Percentiles rank a stretch among this genome's conserved stretches.
Evolutionary conservation across 2,797 vertebrate species (phyloP).

Genomic region (Megaceryle alcyon): DNA sequence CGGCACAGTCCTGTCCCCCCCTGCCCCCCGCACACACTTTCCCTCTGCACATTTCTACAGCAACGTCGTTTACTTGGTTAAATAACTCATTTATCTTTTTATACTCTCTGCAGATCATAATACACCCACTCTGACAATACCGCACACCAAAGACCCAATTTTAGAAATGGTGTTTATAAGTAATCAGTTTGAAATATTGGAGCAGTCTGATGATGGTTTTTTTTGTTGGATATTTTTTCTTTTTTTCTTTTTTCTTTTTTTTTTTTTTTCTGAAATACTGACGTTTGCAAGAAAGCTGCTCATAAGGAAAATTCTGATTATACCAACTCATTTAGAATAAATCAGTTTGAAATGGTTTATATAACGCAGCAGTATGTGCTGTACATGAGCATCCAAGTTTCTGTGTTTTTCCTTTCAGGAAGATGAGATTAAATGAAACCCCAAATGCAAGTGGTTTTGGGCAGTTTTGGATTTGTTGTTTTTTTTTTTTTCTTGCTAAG

Average conservation of each 20-base stretch:
- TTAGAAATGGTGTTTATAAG: slow-evolving; percentile 73
- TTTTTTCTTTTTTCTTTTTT: not conserved
- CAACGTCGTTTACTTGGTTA: slow-evolving; percentile 52
- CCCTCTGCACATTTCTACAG: slow-evolving; percentile 45
- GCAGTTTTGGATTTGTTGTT: not conserved
- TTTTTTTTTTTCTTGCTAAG: not conserved
- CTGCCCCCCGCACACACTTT: not conserved
- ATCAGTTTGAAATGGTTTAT: slow-evolving; percentile 70
- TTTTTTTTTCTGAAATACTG: slow-evolving; percentile 37
- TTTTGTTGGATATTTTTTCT: not conserved
- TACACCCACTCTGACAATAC: slow-evolving; percentile 63
- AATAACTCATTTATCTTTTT: slow-evolving; percentile 73
- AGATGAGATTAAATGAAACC: slow-evolving; percentile 70
- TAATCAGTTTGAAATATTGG: slow-evolving; percentile 76
- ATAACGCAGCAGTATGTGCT: not conserved
- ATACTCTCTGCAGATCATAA: slow-evolving; percentile 55
- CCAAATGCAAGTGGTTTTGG: slow-evolving; percentile 48
- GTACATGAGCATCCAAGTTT: not conserved
- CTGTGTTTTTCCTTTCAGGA: slow-evolving; percentile 20
- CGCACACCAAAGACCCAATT: slow-evolving; percentile 70
- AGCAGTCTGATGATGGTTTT: not conserved
- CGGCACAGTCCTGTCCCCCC: not conserved
- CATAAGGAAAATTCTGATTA: slow-evolving; percentile 73
- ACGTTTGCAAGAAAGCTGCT: slow-evolving; percentile 75
- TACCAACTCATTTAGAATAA: slow-evolving; percentile 73